A percentile compares a stretch with the other conserved stretches of the same genome.
These are phyloP conservation scores for Drosophila pachea DNA, from an alignment of 1,140 invertebrate genomes.

Conservation along the genomic window DNA sequence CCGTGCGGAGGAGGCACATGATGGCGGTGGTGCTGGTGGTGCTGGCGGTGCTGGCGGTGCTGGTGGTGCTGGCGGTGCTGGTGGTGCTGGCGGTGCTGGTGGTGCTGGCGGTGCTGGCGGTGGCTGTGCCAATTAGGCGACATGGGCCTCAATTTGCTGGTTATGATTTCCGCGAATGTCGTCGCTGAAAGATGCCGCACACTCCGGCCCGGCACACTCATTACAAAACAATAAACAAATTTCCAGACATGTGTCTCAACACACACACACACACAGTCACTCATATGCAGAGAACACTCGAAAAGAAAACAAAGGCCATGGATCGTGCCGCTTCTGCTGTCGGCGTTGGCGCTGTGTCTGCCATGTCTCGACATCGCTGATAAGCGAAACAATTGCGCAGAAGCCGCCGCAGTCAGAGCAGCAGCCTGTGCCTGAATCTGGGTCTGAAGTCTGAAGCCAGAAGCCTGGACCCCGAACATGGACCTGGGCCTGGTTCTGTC, in stretches of 20 bases:
- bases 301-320: conserved; percentile 56
- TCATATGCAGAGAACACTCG: background rate
- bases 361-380: conserved; percentile 70
- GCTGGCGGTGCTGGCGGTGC: conserved; percentile 15
- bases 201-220: conserved; percentile 55
- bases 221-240: conserved; percentile 78
- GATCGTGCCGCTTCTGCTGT: conserved; percentile 62
- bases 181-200: conserved; percentile 63
- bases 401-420: conserved; percentile 22
- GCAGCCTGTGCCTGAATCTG: conserved; percentile 15
- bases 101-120: conserved; percentile 12
- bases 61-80: conserved; percentile 14
- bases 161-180: conserved; percentile 72
- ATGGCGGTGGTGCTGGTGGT: conserved; percentile 16
- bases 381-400: conserved; percentile 74
- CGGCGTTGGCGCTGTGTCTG: conserved; percentile 63
- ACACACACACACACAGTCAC: conserved; percentile 7
- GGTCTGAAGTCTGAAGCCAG: background rate
- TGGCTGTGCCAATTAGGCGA: conserved; percentile 66
- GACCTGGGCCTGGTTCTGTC: conserved; percentile 25
- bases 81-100: conserved; percentile 13
- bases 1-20: background rate
- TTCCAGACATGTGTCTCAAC: conserved; percentile 61
- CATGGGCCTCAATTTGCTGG: conserved; percentile 64
- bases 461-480: background rate